These are phyloP conservation scores for Trachymyrmex cornetzi DNA, from an alignment of 1,140 invertebrate species.

Conservation along the genomic window DNA sequence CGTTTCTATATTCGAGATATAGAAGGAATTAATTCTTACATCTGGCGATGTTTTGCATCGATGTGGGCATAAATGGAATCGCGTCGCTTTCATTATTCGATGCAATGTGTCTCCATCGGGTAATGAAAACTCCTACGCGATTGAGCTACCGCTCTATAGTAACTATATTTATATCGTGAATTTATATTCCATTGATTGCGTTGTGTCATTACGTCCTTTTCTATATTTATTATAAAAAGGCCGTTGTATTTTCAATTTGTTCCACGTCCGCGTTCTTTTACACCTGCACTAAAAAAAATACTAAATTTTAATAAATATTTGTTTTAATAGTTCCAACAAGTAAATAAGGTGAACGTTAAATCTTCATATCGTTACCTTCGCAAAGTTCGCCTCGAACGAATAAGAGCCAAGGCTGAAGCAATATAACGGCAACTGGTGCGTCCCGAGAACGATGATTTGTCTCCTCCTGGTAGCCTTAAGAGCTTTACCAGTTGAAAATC, in stretches of 20 bases:
- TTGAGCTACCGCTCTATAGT: neutral
- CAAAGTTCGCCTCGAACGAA: slow-evolving; percentile 32
- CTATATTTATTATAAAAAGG: neutral
- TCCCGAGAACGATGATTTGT: slow-evolving; percentile 55
- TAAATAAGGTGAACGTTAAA: slow-evolving; percentile 18
- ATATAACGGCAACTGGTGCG: slow-evolving; percentile 51
- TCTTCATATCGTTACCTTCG: slow-evolving; percentile 38
- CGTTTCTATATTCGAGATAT: neutral
- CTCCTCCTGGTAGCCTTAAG: slow-evolving; percentile 38
- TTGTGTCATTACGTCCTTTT: neutral
- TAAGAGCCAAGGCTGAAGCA: slow-evolving; percentile 58
- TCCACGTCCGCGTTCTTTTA: neutral
- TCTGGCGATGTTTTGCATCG: neutral
- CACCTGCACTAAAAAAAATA: too few species aligned
- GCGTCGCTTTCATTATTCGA: neutral
- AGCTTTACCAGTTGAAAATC: slow-evolving; percentile 37
- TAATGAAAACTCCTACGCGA: neutral
- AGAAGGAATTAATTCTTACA: slow-evolving; percentile 31
- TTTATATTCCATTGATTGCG: neutral
- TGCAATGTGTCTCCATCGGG: neutral
- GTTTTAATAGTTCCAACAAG: too few species aligned
- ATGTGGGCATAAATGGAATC: neutral
- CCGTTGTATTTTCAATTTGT: neutral
- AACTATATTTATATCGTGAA: slow-evolving; percentile 1
- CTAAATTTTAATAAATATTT: too few species aligned